A percentile compares a stretch with the other conserved stretches of the same genome.
phyloP scores from a whole-genome alignment of 2,888 invertebrate genomes.

The Lumbricus terrestris region DNA sequence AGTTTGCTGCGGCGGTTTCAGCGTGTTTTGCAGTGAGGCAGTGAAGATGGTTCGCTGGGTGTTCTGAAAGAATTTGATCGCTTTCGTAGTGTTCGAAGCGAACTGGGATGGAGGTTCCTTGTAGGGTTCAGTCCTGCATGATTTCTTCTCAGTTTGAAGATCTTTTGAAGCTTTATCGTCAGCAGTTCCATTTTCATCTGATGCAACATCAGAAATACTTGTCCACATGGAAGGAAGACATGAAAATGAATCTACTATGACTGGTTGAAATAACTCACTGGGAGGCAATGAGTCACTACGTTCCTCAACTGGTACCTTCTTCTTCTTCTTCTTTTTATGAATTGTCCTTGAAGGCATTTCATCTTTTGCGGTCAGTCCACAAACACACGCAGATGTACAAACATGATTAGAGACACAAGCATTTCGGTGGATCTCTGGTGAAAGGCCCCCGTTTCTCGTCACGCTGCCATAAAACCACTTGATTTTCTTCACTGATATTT shows the following conservation, averaged over 20 bases:
- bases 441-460: background rate
- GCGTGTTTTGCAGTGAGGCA: background rate
- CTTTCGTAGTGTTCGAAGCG: background rate
- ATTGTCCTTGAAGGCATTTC: background rate
- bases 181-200: background rate
- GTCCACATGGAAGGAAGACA: slow-evolving; percentile 5
- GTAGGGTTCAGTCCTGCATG: background rate
- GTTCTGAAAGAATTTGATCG: background rate
- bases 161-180: background rate
- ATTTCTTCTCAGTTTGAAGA: background rate
- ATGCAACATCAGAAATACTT: background rate
- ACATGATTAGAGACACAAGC: background rate
- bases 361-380: background rate
- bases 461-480: background rate
- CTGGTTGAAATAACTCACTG: background rate
- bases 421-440: background rate
- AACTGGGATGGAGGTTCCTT: background rate
- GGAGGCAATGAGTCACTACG: background rate
- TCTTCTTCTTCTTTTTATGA: background rate
- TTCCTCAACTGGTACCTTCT: background rate
- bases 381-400: background rate
- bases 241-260: slow-evolving; percentile 7
- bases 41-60: background rate
- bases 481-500: background rate
- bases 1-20: background rate